Percentiles rank a stretch among this genome's conserved stretches.
phyloP scores from a whole-genome alignment of 2,797 vertebrate genomes.

The Holocentrus rufus region DNA sequence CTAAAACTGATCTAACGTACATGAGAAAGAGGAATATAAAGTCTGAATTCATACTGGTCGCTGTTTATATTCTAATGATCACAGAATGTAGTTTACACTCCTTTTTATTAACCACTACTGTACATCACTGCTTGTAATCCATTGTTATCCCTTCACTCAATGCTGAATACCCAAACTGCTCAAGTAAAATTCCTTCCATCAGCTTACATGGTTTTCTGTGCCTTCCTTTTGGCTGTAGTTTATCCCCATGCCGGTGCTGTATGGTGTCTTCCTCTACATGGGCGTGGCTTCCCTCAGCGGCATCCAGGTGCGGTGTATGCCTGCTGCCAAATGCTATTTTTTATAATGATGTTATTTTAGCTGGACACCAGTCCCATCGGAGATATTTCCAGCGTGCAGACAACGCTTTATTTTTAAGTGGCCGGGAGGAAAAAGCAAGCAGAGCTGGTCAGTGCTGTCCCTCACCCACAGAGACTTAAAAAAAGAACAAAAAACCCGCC shows the following conservation, averaged over 20 bases:
- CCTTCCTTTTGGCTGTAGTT: constrained; percentile 76
- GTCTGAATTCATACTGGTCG: no score
- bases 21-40: no score
- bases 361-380: constrained; percentile 21
- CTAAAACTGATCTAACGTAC: no score
- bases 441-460: neutral
- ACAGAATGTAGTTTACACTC: no score
- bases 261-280: constrained; percentile 97
- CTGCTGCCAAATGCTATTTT: constrained; percentile 20
- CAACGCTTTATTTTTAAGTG: constrained; percentile 18
- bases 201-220: neutral
- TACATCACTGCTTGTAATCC: neutral
- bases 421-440: constrained; percentile 2
- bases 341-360: constrained; percentile 14
- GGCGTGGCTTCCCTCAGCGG: constrained; percentile 93
- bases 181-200: neutral
- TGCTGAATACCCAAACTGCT: neutral
- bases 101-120: no score
- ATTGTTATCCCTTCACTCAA: neutral
- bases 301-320: constrained; percentile 86
- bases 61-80: no score
- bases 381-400: neutral
- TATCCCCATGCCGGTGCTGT: constrained; percentile 95
- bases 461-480: neutral
- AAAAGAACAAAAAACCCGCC: neutral